phyloP scores from a whole-genome alignment of 64 coral and sea anemone genomes.

The Porites australiensis region DNA sequence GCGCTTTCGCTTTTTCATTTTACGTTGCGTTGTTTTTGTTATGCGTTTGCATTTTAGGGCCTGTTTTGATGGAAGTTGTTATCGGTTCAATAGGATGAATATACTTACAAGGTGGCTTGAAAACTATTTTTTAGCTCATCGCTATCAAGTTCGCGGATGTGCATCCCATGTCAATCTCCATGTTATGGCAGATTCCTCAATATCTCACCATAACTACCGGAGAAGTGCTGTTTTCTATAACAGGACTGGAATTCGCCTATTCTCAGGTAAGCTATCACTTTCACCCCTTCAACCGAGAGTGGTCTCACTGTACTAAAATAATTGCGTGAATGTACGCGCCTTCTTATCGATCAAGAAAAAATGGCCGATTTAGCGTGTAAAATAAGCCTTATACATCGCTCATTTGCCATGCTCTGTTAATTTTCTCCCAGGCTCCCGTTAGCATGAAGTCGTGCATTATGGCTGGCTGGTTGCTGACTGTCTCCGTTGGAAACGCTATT shows the following conservation, averaged over 20 bases:
- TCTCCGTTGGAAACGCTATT: slow-evolving; percentile 96
- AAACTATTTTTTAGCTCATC: slow-evolving; percentile 49
- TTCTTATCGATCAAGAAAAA: too few species aligned
- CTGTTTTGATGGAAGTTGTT: too few species aligned
- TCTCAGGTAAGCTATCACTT: slow-evolving; percentile 76
- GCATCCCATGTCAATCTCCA: slow-evolving; percentile 76
- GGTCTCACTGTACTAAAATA: not conserved
- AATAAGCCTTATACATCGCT: too few species aligned
- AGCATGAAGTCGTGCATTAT: slow-evolving; percentile 99
- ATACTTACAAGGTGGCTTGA: not conserved
- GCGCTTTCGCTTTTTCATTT: too few species aligned
- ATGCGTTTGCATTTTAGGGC: too few species aligned
- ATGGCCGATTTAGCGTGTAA: too few species aligned
- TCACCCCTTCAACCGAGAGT: too few species aligned
- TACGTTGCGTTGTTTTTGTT: too few species aligned
- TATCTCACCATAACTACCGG: slow-evolving; percentile 90
- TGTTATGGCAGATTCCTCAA: slow-evolving; percentile 99
- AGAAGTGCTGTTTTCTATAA: slow-evolving; percentile 96
- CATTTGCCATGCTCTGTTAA: too few species aligned
- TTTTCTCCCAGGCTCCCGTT: slow-evolving; percentile 73
- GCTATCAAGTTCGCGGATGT: slow-evolving; percentile 78
- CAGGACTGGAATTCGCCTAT: slow-evolving; percentile 96
- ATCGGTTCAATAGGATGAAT: too few species aligned
- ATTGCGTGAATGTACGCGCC: too few species aligned
- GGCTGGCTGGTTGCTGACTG: slow-evolving; percentile 97